A percentile compares a stretch with the other conserved stretches of the same genome.
Conservation (phyloP, 1,140 invertebrate genomes). For the Helicoverpa zea region DNA sequence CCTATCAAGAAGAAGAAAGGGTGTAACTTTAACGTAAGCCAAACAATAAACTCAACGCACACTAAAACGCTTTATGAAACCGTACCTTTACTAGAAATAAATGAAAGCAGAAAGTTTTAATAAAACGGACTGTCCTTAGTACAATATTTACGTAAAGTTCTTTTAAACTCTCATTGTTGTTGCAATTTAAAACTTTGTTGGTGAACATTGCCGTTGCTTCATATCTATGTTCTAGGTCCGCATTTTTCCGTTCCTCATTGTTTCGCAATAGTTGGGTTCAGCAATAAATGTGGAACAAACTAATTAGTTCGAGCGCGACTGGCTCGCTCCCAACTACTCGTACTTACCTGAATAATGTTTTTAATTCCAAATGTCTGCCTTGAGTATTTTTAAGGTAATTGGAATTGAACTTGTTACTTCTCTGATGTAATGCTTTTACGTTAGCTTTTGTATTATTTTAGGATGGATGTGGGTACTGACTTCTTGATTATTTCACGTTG, state of each 20-base stretch:
- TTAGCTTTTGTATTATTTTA: no score
- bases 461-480: no score
- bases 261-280: slow-evolving; percentile 3
- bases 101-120: slow-evolving; percentile 3
- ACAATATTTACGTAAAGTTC: slow-evolving; percentile 9
- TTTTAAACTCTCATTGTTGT: slow-evolving; percentile 17
- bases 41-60: no score
- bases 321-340: background rate
- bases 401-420: no score
- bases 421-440: no score
- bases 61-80: no score
- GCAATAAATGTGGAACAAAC: slow-evolving; percentile 14
- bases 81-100: background rate
- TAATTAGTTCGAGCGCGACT: background rate
- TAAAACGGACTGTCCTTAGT: background rate
- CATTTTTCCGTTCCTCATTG: slow-evolving; percentile 7
- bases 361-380: background rate
- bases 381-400: background rate
- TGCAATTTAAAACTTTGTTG: slow-evolving; percentile 32
- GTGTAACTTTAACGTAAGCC: no score
- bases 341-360: background rate
- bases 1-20: no score
- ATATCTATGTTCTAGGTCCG: background rate
- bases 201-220: background rate
- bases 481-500: no score